Percentiles rank a stretch among this genome's conserved stretches.
These are phyloP conservation scores for Pharmacophagus antenor DNA, from an alignment of 2,888 invertebrate species.

Conservation along the genomic window DNA sequence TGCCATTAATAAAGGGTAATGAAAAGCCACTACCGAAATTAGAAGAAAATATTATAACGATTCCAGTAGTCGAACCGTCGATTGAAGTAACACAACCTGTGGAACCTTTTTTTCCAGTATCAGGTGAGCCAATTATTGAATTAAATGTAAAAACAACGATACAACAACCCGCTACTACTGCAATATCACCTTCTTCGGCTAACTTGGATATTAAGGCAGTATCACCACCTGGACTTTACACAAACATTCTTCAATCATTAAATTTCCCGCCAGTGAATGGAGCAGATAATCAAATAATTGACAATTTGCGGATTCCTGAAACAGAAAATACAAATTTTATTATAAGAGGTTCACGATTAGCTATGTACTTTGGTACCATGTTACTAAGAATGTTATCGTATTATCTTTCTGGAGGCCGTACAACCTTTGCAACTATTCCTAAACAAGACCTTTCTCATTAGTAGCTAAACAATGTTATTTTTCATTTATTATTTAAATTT, in stretches of 20 bases:
- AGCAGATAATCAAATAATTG: slow-evolving; percentile 6
- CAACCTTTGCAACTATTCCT: slow-evolving; percentile 15
- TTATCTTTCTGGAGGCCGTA: slow-evolving; percentile 50
- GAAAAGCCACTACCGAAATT: slow-evolving; percentile 8
- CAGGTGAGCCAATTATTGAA: slow-evolving; percentile 14
- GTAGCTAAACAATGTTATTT: background rate
- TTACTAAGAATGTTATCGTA: slow-evolving; percentile 57
- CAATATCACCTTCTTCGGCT: background rate
- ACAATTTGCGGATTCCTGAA: background rate
- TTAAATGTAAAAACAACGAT: slow-evolving; percentile 10
- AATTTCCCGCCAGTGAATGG: slow-evolving; percentile 11
- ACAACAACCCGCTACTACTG: background rate
- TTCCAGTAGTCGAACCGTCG: slow-evolving; percentile 24
- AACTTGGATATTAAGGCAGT: slow-evolving; percentile 9
- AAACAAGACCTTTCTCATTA: slow-evolving; percentile 7
- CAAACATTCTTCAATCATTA: slow-evolving; percentile 21
- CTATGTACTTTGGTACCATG: slow-evolving; percentile 58
- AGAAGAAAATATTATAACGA: slow-evolving; percentile 18
- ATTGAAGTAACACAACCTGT: slow-evolving; percentile 12
- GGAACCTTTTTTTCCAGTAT: slow-evolving; percentile 11
- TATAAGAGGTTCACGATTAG: slow-evolving; percentile 49
- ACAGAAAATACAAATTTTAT: slow-evolving; percentile 38
- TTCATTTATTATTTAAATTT: background rate
- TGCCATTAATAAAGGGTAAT: slow-evolving; percentile 1
- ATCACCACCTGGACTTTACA: slow-evolving; percentile 19